phyloP scores from a whole-genome alignment of 2,888 invertebrate genomes.

The Euplexia lucipara region DNA sequence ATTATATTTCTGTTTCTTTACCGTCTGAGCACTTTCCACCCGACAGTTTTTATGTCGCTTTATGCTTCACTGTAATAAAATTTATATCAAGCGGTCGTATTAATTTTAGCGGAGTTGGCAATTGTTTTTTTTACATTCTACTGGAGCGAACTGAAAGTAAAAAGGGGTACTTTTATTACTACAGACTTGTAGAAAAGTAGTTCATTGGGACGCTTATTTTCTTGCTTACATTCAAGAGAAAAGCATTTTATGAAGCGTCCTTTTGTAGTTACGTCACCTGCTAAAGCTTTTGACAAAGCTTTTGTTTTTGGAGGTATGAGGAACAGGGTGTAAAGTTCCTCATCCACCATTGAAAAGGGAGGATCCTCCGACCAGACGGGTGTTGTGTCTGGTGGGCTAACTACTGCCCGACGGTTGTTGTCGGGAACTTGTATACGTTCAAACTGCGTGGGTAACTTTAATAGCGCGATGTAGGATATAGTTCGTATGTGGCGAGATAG shows the following conservation, averaged over 20 bases:
- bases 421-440: too few species aligned
- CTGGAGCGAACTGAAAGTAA: neutral
- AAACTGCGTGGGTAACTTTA: too few species aligned
- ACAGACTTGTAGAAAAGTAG: conserved; percentile 19
- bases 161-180: conserved; percentile 27
- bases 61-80: conserved; percentile 22
- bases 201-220: conserved; percentile 27
- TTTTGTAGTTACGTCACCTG: too few species aligned
- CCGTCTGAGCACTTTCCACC: conserved; percentile 28
- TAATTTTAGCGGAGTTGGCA: conserved; percentile 43
- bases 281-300: too few species aligned
- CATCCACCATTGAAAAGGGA: too few species aligned
- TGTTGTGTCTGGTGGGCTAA: too few species aligned
- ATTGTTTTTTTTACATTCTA: conserved; percentile 36
- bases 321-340: too few species aligned
- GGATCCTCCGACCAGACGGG: too few species aligned
- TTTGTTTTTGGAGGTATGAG: neutral
- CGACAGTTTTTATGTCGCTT: conserved; percentile 44
- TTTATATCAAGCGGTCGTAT: conserved; percentile 45
- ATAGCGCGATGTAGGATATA: too few species aligned
- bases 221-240: conserved; percentile 1
- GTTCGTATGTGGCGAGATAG: too few species aligned
- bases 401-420: too few species aligned
- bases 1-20: conserved; percentile 20
- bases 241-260: neutral